phyloP scores from a whole-genome alignment of 2,888 invertebrate species.

The Abscondita cerata region DNA sequence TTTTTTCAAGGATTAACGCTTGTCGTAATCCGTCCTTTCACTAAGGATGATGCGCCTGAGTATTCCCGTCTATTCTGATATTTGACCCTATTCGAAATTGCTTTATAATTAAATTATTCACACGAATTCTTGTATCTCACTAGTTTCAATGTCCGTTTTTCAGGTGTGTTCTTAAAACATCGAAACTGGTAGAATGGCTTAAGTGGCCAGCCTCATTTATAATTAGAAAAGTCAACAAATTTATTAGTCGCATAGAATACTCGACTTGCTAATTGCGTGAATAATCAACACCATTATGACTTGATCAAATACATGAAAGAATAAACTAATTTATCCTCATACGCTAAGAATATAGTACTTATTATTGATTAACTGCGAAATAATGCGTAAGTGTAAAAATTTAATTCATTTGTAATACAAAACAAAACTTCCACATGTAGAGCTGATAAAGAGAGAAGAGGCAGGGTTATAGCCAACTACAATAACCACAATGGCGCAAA shows the following conservation, averaged over 20 bases:
- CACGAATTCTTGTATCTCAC: slow-evolving; percentile 9
- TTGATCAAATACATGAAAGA: too few relatives aligned
- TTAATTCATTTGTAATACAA: slow-evolving; percentile 38
- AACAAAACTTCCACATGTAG: slow-evolving; percentile 52
- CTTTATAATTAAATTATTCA: slow-evolving; percentile 44
- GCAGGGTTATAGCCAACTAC: slow-evolving; percentile 52
- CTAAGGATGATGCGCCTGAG: slow-evolving; percentile 28
- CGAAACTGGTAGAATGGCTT: too few relatives aligned
- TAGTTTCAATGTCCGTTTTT: not conserved
- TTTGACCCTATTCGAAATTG: slow-evolving; percentile 43
- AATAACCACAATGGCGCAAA: slow-evolving; percentile 55
- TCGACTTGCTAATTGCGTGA: too few relatives aligned
- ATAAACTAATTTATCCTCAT: too few relatives aligned
- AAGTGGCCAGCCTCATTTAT: too few relatives aligned
- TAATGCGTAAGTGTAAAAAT: slow-evolving; percentile 3
- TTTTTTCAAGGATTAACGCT: slow-evolving; percentile 56
- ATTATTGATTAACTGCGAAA: too few relatives aligned
- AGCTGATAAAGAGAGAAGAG: slow-evolving; percentile 55
- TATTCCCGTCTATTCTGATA: slow-evolving; percentile 36
- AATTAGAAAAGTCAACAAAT: too few relatives aligned
- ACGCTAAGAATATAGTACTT: too few relatives aligned
- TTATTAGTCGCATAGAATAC: too few relatives aligned
- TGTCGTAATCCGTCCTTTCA: slow-evolving; percentile 51
- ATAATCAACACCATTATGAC: too few relatives aligned
- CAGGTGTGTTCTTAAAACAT: too few relatives aligned